Base-by-base conservation (phyloP, 2,888 invertebrate genomes). In the Dimorphilus gyrociliatus region DNA sequence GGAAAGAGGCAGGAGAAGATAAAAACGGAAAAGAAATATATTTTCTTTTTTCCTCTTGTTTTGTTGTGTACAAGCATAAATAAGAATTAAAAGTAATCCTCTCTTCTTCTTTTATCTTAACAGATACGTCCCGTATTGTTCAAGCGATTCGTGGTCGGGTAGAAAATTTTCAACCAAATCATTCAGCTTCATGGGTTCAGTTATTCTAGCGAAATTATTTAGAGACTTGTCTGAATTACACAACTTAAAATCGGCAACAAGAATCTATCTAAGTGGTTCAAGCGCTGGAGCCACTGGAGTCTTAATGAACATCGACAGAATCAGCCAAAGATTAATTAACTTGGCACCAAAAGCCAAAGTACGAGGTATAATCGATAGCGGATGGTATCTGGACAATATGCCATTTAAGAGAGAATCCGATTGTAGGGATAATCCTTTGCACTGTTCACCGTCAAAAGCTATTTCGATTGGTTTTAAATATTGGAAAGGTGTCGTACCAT, bases 201-300 rank as follows among this genome's bases (percentile, higher is more conserved):
- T 76, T 34, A 80, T 88, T 30, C 73, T 88, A 16, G 75, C 76
- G 28, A 78, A 82, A 53, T 72, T 74, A 14, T 63, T 74, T 19
- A 64, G 65, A 38, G 74, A 75, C 48, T 57, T 76, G 27, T 60
- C 75, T 25, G 67, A 67, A 2, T 57, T 74, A 34, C 40, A 42
- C 17, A 78, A 78, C 4, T 68, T 80, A 23, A 66, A 69, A 32
- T 71, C 74, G 35, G 75, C 77, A 14, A 78, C 79, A 2, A 76
- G 80, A 30, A 64, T 88, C 14, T 66, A 86, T 18, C 66, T 88
- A 26, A 78, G 80, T 13, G 85, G 67, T 36, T 44, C 18, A 42
- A 86, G 86, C 49, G 88, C 88, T 16, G 88, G 88, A 2, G 88
- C 81, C 1, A 76, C 81, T 1, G 88, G 88, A n/a, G 86, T 86